Base-by-base conservation (phyloP, 53 echinoderm and acorn worm genomes). In the Temnopleurus reevesii region DNA sequence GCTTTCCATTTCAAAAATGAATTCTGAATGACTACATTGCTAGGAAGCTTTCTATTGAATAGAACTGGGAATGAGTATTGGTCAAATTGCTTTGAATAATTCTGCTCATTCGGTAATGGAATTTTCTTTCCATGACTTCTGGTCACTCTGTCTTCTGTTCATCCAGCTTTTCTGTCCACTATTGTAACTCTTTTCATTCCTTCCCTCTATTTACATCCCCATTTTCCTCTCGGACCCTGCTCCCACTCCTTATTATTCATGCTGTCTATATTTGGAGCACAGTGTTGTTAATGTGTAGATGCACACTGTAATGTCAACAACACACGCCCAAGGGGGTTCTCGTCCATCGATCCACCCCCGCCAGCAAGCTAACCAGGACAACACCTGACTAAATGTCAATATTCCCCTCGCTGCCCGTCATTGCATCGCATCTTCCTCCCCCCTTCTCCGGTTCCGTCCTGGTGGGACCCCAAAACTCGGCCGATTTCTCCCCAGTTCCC, bases 301-400 rank as follows among this genome's bases (percentile, higher is more conserved):
- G 85, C 85, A 60, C 46, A 60, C 60, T 41, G 59, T 85, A 85
- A 60, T 60, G 85, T 85, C 85, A 85, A 85, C 85, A 85, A 60
- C 60, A 85, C 61, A 19, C 60, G 61, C 60, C 85, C 60, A 18
- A 9, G 85, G 60, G 59, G 85, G 44, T 29, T 47, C 15, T 25
- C 24, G 44, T 27, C 45, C 5, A 60, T 60, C 60, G 61, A 60
- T 85, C 38, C 45, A 35, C 45, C 41, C 43, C 38, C 10, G 38
- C 57, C 36, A 59, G 44, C 58, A 85, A 46, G 45, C 57, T 26
- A 59, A 21, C 29, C 45, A 60, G 44, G 85, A 59, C 25, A 85
- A 59, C 85, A 85, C 85, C 85, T 85, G 85, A 85, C 60, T 46
- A 85, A 85, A 85, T 60, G 85, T 85, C 85, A 85, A 85, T 85